phyloP scores from a whole-genome alignment of 2,888 invertebrate species.

The Heteromurus nitidus region DNA sequence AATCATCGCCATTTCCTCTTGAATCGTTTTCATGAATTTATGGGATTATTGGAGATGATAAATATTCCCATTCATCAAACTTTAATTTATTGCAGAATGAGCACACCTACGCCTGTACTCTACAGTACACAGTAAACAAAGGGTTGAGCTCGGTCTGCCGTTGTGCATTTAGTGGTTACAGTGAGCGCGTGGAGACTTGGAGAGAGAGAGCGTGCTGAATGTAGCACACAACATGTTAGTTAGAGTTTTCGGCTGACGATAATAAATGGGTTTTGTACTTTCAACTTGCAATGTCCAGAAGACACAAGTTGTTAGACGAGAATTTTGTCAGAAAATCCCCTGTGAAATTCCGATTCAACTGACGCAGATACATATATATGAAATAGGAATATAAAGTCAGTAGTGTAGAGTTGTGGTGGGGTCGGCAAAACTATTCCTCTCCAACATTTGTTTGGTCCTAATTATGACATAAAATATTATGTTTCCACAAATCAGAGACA shows the following conservation, averaged over 20 bases:
- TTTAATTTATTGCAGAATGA: conserved; percentile 54
- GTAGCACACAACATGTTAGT: conserved; percentile 30
- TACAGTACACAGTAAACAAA: conserved; percentile 3
- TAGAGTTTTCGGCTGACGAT: conserved; percentile 13
- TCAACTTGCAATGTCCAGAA: conserved; percentile 35
- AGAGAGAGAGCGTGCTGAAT: conserved; percentile 23
- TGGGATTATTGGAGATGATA: conserved; percentile 59
- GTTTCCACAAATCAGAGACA: conserved; percentile 51
- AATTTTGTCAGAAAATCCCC: conserved; percentile 39
- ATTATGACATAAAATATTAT: conserved; percentile 31
- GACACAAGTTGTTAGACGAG: conserved; percentile 39
- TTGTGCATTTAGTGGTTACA: too few species aligned
- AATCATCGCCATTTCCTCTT: conserved; percentile 57
- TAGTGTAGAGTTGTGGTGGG: not conserved
- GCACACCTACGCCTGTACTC: not conserved
- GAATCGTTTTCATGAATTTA: conserved; percentile 62
- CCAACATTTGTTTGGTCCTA: not conserved
- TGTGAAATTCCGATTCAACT: not conserved
- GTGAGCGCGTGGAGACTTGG: not conserved
- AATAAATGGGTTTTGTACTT: conserved; percentile 39
- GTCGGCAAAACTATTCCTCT: too few species aligned
- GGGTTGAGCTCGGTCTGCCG: not conserved
- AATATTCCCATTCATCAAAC: conserved; percentile 65
- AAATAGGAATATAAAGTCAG: not conserved
- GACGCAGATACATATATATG: too few species aligned